Percentiles rank a stretch among this genome's conserved stretches.
phyloP scores from a whole-genome alignment of 1,140 invertebrate genomes.

The Acyrthosiphon pisum region DNA sequence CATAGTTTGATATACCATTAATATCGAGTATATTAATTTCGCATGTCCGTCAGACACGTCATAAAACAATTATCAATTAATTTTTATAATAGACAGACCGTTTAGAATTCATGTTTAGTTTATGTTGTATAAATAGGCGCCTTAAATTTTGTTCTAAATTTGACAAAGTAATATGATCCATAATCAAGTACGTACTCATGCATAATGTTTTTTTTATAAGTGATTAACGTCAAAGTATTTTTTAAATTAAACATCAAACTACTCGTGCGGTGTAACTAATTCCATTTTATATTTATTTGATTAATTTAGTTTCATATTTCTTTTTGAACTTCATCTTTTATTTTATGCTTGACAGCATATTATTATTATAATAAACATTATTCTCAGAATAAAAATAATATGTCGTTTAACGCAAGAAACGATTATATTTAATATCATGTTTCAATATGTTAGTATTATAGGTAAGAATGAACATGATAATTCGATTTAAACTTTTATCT shows the following conservation, averaged over 20 bases:
- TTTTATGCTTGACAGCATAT: not conserved
- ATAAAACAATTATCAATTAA: no score
- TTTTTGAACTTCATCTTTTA: not conserved
- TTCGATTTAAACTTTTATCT: not conserved
- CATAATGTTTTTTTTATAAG: no score
- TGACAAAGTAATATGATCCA: no score
- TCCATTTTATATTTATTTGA: not conserved
- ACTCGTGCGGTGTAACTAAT: not conserved
- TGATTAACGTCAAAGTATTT: not conserved
- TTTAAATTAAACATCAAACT: not conserved
- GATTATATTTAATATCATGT: not conserved
- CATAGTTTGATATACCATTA: no score
- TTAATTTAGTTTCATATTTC: not conserved
- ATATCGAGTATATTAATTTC: no score
- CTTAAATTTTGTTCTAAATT: no score
- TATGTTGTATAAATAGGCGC: no score
- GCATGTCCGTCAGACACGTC: no score
- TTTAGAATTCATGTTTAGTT: no score
- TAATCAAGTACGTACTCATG: no score
- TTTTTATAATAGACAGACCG: no score
- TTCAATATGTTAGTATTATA: not conserved
- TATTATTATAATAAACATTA: not conserved
- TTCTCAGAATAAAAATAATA: not conserved
- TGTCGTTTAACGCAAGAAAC: not conserved
- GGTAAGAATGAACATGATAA: not conserved